Evolutionary conservation across 2,888 invertebrate species (phyloP).

Genomic region (Notocelia uddmanniana): DNA sequence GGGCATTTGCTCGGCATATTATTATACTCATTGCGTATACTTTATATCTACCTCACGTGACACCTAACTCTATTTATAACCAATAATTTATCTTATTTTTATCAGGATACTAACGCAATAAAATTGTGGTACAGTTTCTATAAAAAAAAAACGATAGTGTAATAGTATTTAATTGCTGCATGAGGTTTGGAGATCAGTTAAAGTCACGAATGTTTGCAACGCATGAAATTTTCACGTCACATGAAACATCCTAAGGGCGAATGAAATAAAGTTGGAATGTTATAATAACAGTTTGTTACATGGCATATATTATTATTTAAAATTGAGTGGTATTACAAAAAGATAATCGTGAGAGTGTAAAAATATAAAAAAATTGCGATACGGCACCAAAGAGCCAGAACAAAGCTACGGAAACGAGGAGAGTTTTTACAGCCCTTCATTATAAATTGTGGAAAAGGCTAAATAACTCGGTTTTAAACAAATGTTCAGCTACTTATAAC

Average conservation of each 20-base stretch:
- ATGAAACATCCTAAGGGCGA: not conserved
- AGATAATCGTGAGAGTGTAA: not conserved
- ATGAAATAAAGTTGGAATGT: not conserved
- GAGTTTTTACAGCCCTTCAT: too few species aligned
- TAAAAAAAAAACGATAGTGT: slow-evolving; percentile 9
- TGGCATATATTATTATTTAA: not conserved
- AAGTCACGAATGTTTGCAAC: not conserved
- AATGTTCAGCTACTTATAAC: too few species aligned
- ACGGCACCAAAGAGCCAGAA: too few species aligned
- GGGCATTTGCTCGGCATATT: not conserved
- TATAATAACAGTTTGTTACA: not conserved
- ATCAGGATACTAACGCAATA: slow-evolving; percentile 21
- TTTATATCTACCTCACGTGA: slow-evolving; percentile 23
- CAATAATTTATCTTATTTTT: slow-evolving; percentile 27
- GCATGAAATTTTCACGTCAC: not conserved
- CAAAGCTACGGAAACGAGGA: too few species aligned
- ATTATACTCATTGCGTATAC: not conserved
- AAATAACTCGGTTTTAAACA: too few species aligned
- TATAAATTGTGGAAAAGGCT: too few species aligned
- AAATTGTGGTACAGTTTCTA: slow-evolving; percentile 21
- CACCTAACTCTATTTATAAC: slow-evolving; percentile 32
- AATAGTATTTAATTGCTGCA: not conserved
- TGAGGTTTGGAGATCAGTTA: not conserved
- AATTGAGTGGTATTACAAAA: not conserved
- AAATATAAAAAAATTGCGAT: not conserved